A percentile compares a stretch with the other conserved stretches of the same genome.
Evolutionary conservation across 1,140 invertebrate genomes (phyloP).

Genomic region (Zaprionus africanus): DNA sequence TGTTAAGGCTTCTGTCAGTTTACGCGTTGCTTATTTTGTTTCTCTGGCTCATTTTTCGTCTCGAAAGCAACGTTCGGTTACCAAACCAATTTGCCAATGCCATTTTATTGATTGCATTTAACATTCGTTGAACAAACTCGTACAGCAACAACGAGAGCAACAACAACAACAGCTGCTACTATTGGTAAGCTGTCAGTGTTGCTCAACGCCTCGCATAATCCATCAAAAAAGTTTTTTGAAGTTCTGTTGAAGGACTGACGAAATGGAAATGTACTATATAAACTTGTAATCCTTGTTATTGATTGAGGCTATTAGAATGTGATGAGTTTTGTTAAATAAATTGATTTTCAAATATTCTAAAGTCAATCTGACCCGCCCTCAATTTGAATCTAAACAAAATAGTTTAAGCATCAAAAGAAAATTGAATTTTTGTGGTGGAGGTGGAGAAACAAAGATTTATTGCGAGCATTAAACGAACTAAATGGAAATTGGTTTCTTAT

Average conservation of each 20-base stretch:
- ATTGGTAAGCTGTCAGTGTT: slow-evolving; percentile 12
- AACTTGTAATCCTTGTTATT: slow-evolving; percentile 4
- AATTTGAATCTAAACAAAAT: not conserved
- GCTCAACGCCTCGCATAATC: slow-evolving; percentile 18
- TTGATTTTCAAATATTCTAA: not conserved
- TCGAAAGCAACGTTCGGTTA: slow-evolving; percentile 3
- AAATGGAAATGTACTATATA: not conserved
- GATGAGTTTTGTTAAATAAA: not conserved
- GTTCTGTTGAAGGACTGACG: not conserved
- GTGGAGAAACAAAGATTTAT: slow-evolving; percentile 9
- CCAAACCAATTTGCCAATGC: slow-evolving; percentile 43
- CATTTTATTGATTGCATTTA: slow-evolving; percentile 40
- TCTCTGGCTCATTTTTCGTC: slow-evolving; percentile 34
- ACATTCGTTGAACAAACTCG: slow-evolving; percentile 10
- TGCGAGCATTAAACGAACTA: not conserved
- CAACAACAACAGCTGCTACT: not conserved
- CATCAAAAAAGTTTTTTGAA: slow-evolving; percentile 31
- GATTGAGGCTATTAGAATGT: not conserved
- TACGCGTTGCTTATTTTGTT: slow-evolving; percentile 30
- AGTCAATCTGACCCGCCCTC: not conserved
- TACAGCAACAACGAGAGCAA: not conserved
- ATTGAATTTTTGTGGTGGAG: slow-evolving; percentile 11
- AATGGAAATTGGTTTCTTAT: not conserved
- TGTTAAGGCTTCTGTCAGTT: slow-evolving; percentile 43
- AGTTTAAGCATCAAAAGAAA: not conserved